Base-by-base conservation (phyloP, 2,113 vertebrate genomes). In the Platichthys flesus region DNA sequence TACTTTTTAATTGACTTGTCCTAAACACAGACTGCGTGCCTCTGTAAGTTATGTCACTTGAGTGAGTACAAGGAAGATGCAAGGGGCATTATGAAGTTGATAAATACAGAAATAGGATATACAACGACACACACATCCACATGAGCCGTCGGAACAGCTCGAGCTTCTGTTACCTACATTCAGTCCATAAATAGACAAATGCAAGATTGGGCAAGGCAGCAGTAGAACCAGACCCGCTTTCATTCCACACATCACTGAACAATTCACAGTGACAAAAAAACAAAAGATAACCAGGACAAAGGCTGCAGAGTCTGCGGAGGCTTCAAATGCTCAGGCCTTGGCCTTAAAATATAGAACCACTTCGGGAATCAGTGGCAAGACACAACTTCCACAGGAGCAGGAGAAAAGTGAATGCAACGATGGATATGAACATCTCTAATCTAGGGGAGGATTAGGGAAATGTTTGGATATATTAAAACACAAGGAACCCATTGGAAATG, bases 231-330 rank as follows among this genome's bases (percentile, higher is more conserved):
- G 55, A 65, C 37, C 45, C 12, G 21, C 24, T 79, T 88, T 85
- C 67, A 84, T 84, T 85, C 54, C 52, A 85, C 69, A 85, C 79
- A 2, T 75, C 62, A 2, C 74, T 67, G 81, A 72, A 28, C 78
- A 35, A 69, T 59, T 74, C 67, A 61, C 54, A 78, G 63, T 31
- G 58, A 82, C 58, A 68, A 57, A 42, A 42, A 64, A 76, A 81
- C 77, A 54, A 87, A 85, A 82, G 72, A 65, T 57, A 70, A 62
- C 65, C 52, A 40, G 3, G 18, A 74, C 60, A 8, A 54, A 45
- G 3, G 8, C 13, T 1, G 59, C 13, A 0, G n/a, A 35, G n/a
- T 9, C 15, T 2, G 59, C 9, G 0, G n/a, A 35, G n/a, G 12
- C 26, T 23, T 55, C 31, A n/a, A 21, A 68, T 71, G 31, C 51